A percentile compares a stretch with the other conserved stretches of the same genome.
Conservation (phyloP, 2,113 vertebrate genomes). For the Stigmatopora argus region DNA sequence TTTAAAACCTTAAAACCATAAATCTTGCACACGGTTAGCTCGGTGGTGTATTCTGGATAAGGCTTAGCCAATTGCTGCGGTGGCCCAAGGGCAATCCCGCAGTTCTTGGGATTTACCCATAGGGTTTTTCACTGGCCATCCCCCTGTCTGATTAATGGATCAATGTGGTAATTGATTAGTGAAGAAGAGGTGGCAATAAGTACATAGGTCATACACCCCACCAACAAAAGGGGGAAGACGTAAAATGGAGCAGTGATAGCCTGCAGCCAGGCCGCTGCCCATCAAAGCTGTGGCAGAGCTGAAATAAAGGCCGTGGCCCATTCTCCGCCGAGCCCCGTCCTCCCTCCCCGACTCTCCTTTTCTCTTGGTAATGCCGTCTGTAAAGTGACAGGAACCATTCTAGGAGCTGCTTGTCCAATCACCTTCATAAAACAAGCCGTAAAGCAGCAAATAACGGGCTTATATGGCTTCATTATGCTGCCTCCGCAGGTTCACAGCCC, state of each 20-base stretch:
- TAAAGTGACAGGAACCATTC: constrained; percentile 85
- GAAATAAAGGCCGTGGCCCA: constrained; percentile 67
- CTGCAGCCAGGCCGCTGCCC: constrained; percentile 79
- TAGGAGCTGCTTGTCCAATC: constrained; percentile 73
- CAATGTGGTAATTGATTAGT: constrained; percentile 96
- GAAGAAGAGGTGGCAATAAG: constrained; percentile 86
- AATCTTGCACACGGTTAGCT: not conserved
- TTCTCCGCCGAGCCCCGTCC: constrained; percentile 63
- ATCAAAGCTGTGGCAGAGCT: constrained; percentile 80
- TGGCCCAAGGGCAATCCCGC: constrained; percentile 69
- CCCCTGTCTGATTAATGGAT: constrained; percentile 93
- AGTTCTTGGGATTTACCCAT: constrained; percentile 73
- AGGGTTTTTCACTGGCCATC: constrained; percentile 85
- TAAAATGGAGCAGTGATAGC: constrained; percentile 90
- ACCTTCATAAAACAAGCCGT: constrained; percentile 81
- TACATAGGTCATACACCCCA: constrained; percentile 76
- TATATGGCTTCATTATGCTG: constrained; percentile 78
- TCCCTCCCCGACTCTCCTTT: constrained; percentile 70
- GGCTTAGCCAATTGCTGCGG: constrained; percentile 41
- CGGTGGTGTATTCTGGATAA: too few species aligned
- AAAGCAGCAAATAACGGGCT: constrained; percentile 75
- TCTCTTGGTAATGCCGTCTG: constrained; percentile 81
- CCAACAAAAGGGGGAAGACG: constrained; percentile 82
- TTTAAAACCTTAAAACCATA: not conserved
- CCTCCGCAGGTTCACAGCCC: constrained; percentile 55